These are phyloP conservation scores for Pocillopora verrucosa DNA, from an alignment of 64 coral and sea anemone species.

Conservation along the genomic window DNA sequence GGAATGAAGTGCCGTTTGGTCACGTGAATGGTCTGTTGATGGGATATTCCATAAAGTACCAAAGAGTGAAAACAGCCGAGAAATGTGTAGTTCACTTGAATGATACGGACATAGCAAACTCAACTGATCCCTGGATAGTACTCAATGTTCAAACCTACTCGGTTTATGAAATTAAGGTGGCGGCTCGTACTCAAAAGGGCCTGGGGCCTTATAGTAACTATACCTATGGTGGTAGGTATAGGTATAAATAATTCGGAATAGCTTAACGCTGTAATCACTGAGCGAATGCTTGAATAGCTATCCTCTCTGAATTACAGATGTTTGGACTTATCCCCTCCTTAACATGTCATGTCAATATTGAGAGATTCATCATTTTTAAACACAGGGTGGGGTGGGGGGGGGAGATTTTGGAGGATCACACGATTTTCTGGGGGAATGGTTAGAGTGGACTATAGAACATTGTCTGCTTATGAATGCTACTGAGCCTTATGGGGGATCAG, in stretches of 20 bases:
- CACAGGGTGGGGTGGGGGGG: too few species aligned
- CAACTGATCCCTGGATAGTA: neutral
- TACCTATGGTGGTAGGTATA: slow-evolving; percentile 41
- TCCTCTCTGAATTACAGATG: too few species aligned
- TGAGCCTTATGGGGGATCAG: too few species aligned
- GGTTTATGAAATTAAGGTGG: slow-evolving; percentile 46
- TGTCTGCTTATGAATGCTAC: too few species aligned
- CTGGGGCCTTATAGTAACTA: slow-evolving; percentile 36
- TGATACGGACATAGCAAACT: neutral
- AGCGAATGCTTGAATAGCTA: too few species aligned
- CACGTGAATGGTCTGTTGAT: slow-evolving; percentile 10
- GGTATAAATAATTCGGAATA: neutral
- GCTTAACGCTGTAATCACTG: too few species aligned
- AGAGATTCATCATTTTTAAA: too few species aligned
- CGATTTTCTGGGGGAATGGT: too few species aligned
- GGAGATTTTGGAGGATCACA: neutral
- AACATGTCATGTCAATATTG: too few species aligned
- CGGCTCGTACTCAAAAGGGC: slow-evolving; percentile 45
- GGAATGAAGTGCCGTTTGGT: slow-evolving; percentile 12
- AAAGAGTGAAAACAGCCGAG: slow-evolving; percentile 36
- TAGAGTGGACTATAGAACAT: too few species aligned
- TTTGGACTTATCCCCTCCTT: too few species aligned
- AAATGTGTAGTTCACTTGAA: neutral
- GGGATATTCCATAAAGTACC: slow-evolving; percentile 36
- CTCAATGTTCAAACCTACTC: slow-evolving; percentile 41